Conservation (phyloP, 2,113 vertebrate genomes). For the Gymnorhina tibicen region DNA sequence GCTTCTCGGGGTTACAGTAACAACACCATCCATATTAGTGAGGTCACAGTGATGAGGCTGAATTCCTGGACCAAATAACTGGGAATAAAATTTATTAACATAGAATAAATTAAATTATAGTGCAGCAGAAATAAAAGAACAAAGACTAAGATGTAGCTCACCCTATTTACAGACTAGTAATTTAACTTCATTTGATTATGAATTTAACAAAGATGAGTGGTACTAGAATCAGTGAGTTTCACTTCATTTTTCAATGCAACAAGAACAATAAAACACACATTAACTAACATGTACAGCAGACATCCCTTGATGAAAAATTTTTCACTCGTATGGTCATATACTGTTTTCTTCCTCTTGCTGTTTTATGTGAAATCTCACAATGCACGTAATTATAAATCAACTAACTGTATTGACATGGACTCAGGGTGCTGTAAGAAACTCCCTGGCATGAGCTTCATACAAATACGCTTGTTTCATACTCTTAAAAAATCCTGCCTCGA, state of each 20-base stretch:
- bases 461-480: background rate
- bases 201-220: background rate
- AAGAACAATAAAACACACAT: background rate
- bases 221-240: background rate
- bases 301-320: background rate
- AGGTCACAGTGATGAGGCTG: conserved; percentile 96
- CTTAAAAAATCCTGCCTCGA: background rate
- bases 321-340: background rate
- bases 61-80: conserved; percentile 93
- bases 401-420: background rate
- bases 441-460: background rate
- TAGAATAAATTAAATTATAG: background rate
- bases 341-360: background rate
- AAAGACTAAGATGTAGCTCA: background rate
- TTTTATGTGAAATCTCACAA: background rate
- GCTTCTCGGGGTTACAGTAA: conserved; percentile 89
- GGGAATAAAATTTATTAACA: background rate
- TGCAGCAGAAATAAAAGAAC: background rate
- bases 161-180: background rate
- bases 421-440: background rate
- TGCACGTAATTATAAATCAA: background rate
- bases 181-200: background rate
- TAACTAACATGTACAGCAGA: background rate
- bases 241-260: background rate
- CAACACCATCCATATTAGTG: conserved; percentile 94